phyloP scores from a whole-genome alignment of 2,113 vertebrate genomes.

The Oreotrochilus melanogaster region DNA sequence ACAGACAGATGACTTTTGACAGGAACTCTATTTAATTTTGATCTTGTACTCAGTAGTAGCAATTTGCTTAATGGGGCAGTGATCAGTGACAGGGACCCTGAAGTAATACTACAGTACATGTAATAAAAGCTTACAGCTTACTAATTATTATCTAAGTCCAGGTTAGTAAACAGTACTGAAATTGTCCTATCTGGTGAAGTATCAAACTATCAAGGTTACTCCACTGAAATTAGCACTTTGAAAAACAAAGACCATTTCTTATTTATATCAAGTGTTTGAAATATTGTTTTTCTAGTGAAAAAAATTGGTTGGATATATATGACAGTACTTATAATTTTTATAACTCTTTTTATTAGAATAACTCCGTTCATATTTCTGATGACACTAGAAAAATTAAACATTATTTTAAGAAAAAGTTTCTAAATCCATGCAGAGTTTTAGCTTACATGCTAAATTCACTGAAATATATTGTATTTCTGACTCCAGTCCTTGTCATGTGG shows the following conservation, averaged over 20 bases:
- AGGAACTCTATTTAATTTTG: neutral
- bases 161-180: neutral
- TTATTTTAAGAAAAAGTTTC: neutral
- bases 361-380: neutral
- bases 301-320: neutral
- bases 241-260: neutral
- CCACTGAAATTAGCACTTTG: neutral
- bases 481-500: neutral
- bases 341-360: neutral
- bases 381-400: neutral
- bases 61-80: constrained; percentile 3
- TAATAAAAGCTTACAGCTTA: neutral
- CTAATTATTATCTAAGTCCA: neutral
- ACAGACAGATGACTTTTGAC: neutral
- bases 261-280: neutral
- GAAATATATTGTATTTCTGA: neutral
- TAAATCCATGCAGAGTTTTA: neutral
- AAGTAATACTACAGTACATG: neutral
- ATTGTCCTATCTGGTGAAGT: neutral
- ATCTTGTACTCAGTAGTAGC: neutral
- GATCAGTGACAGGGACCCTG: neutral
- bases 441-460: neutral
- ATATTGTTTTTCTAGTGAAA: neutral
- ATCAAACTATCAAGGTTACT: neutral
- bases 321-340: neutral